These are phyloP conservation scores for Pollenia labialis DNA, from an alignment of 2,888 invertebrate genomes.

Conservation along the genomic window DNA sequence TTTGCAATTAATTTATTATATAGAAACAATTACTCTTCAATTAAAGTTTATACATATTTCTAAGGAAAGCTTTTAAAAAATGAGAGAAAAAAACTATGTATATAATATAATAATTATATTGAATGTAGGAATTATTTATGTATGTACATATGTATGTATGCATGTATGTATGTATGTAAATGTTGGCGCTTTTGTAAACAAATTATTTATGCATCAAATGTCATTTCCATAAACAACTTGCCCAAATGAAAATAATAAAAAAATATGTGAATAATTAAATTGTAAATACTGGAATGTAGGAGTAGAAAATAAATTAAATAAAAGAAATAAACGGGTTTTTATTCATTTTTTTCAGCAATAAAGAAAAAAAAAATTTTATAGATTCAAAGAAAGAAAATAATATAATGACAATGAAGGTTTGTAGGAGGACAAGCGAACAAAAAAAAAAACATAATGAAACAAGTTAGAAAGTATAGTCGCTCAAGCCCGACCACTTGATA, in stretches of 20 bases:
- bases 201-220: not conserved
- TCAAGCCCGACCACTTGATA: no score
- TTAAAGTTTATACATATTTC: not conserved
- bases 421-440: no score
- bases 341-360: not conserved
- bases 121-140: not conserved
- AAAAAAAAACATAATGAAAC: no score
- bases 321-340: not conserved
- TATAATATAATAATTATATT: not conserved
- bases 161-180: no score
- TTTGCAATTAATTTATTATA: not conserved
- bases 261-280: not conserved
- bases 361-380: constrained; percentile 9
- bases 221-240: not conserved
- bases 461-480: no score
- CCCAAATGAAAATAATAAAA: constrained; percentile 2
- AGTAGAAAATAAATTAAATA: not conserved
- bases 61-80: not conserved
- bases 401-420: no score
- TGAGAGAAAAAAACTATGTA: not conserved
- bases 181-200: not conserved
- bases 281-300: not conserved
- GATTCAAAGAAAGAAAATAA: not conserved
- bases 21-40: not conserved
- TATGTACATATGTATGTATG: no score